These are phyloP conservation scores for Acanthornis magna DNA, from an alignment of 2,797 vertebrate genomes.

Conservation along the genomic window DNA sequence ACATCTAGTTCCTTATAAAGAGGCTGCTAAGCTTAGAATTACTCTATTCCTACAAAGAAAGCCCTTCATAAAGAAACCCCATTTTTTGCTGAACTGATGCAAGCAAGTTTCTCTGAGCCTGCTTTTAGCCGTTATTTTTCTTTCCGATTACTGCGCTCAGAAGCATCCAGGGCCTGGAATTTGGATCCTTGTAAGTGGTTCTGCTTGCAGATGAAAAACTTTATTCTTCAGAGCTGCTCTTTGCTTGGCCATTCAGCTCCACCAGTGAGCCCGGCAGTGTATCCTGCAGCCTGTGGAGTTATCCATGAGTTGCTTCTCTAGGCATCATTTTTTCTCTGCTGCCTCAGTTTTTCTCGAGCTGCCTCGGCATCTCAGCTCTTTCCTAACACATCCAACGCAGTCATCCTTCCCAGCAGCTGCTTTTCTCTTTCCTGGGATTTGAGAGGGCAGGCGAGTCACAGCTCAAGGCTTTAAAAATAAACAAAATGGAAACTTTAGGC, in stretches of 20 bases:
- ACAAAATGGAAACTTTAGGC: background rate
- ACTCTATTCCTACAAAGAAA: constrained; percentile 4
- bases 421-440: background rate
- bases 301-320: background rate
- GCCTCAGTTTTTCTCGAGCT: background rate
- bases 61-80: constrained; percentile 18
- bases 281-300: background rate
- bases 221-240: background rate
- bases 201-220: background rate
- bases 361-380: background rate
- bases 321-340: background rate
- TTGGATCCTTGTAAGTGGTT: background rate
- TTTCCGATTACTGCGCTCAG: constrained; percentile 6
- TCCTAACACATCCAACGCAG: rapidly evolving
- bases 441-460: background rate
- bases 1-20: constrained; percentile 35
- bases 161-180: constrained; percentile 23
- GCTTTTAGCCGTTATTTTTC: constrained; percentile 32
- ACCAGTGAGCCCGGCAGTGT: background rate
- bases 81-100: constrained; percentile 10
- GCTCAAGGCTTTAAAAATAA: background rate
- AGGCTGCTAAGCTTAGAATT: constrained; percentile 8
- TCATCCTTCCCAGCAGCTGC: background rate
- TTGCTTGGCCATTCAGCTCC: background rate
- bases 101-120: background rate